phyloP scores from a whole-genome alignment of 2,797 vertebrate genomes.

The Pseudochromis fuscus region DNA sequence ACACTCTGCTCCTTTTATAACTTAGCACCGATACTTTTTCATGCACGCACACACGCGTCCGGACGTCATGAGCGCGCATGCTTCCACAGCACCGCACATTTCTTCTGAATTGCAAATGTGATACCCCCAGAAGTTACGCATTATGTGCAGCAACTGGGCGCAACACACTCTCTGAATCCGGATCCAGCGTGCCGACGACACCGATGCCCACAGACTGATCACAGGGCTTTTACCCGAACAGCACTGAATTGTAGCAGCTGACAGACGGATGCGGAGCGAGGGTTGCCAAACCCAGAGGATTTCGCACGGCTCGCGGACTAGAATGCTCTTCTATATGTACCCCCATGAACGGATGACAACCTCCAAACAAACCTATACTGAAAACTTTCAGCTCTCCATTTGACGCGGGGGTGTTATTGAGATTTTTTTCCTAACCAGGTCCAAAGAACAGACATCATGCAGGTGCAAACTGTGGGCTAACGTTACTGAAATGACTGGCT shows the following conservation, averaged over 20 bases:
- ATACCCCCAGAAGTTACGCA: slow-evolving; percentile 74
- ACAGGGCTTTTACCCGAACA: slow-evolving; percentile 78
- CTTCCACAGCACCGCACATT: slow-evolving; percentile 41
- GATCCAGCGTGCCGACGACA: slow-evolving; percentile 81
- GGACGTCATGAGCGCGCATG: slow-evolving; percentile 58
- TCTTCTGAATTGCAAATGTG: slow-evolving; percentile 56
- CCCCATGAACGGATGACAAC: slow-evolving; percentile 80
- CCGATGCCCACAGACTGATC: slow-evolving; percentile 77
- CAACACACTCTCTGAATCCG: slow-evolving; percentile 82
- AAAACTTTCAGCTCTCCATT: slow-evolving; percentile 82
- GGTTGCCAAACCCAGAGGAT: slow-evolving; percentile 74
- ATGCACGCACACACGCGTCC: slow-evolving; percentile 35
- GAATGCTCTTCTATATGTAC: slow-evolving; percentile 74
- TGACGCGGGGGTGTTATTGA: slow-evolving; percentile 78
- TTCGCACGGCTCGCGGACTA: slow-evolving; percentile 79
- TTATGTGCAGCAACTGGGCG: slow-evolving; percentile 77
- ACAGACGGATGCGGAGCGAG: slow-evolving; percentile 75
- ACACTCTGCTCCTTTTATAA: slow-evolving; percentile 50
- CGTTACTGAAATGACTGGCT: slow-evolving; percentile 81
- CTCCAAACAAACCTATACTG: slow-evolving; percentile 75
- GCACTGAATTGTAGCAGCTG: slow-evolving; percentile 81
- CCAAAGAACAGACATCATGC: slow-evolving; percentile 77
- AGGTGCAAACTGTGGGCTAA: slow-evolving; percentile 81
- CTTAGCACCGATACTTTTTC: slow-evolving; percentile 31
- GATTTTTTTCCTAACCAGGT: slow-evolving; percentile 44